Base-by-base conservation (phyloP, 2,888 invertebrate genomes). In the Caenorhabditis parvicauda region DNA sequence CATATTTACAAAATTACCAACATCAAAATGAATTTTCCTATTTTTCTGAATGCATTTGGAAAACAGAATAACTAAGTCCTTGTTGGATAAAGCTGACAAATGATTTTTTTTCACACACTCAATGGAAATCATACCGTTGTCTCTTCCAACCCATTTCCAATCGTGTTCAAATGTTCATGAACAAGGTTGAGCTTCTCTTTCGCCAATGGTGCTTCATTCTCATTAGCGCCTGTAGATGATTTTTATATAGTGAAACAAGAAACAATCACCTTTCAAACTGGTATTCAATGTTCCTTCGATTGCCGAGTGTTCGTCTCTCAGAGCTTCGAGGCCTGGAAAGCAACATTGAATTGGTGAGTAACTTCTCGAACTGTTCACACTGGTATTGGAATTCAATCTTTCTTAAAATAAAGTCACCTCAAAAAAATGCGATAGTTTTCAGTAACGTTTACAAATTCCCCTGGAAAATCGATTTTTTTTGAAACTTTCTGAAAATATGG, bases 161-260 rank as follows among this genome's bases (percentile, higher is more conserved):
- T 19, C 14, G 52, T 55, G 17, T 57, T 54, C 25, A 64, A 46
- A 39, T 67, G 64, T 3, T 62, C 67, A 25, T 64, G 56, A 22
- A 67, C 56, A 27, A 57, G 62, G 14, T 25, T 22, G 2, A 67
- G 46, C 39, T 67, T 67, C 25, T 64, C 61, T 17, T 61, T 52
- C 21, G 67, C 64, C 12, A 67, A 39, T 17, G 62, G 64, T 41
- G 59, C 67, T 44, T 64, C 64, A 51, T 67, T 60, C 5, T 52
- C 57, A 55, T 57, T 57, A 19, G 62, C 48, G 21, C 58, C 58
- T 58, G 41, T n/a, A 41, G n/a, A 32, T 9, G n/a, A 32, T 32
- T 32, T n/a, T n/a, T 32, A n/a, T n/a, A n/a, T n/a, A n/a, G n/a
- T n/a, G n/a, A n/a, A n/a, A n/a, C n/a, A n/a, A n/a, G n/a, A n/a